Percentiles rank a stretch among this genome's conserved stretches.
phyloP scores from a whole-genome alignment of 2,888 invertebrate genomes.

The Opisthograptis luteolata region DNA sequence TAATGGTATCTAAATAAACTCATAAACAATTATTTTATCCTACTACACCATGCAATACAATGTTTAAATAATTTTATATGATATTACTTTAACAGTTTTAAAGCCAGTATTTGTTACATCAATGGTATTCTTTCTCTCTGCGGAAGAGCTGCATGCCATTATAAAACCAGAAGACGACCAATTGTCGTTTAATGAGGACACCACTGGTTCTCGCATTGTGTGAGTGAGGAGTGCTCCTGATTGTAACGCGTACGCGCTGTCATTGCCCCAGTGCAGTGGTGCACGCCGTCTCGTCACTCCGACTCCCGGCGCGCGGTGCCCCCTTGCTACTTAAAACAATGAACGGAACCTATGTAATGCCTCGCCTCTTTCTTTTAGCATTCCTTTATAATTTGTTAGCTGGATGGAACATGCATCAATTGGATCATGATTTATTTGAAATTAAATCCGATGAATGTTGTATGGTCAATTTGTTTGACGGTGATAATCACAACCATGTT shows the following conservation, averaged over 20 bases:
- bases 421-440: neutral
- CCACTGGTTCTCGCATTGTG: conserved; percentile 37
- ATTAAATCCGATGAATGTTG: no score
- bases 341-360: conserved; percentile 65
- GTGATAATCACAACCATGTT: no score
- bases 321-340: conserved; percentile 69
- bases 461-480: no score
- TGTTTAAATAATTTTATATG: no score
- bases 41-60: no score
- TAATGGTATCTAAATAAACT: no score
- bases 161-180: conserved; percentile 9
- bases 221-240: conserved; percentile 51
- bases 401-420: conserved; percentile 37
- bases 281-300: conserved; percentile 17
- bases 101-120: no score
- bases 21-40: no score
- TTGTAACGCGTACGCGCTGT: conserved; percentile 70
- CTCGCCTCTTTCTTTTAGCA: conserved; percentile 42
- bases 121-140: no score
- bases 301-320: conserved; percentile 20
- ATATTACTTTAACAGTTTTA: no score
- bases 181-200: conserved; percentile 21
- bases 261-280: conserved; percentile 61
- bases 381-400: conserved; percentile 20
- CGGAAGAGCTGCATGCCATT: conserved; percentile 11